Evolutionary conservation across 2,888 invertebrate genomes (phyloP).

Genomic region (Euphydryas editha): DNA sequence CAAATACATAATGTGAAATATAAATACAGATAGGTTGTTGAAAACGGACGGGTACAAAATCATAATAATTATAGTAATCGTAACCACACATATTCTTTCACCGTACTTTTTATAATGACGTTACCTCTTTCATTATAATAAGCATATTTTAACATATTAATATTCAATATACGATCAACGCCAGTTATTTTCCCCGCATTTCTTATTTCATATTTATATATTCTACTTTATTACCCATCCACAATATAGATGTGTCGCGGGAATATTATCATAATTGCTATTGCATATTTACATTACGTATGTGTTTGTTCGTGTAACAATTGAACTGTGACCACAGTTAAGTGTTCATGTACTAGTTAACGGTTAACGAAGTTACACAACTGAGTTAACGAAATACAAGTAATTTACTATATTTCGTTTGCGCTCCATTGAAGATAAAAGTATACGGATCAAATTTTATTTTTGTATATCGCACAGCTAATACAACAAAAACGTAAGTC

Average conservation of each 20-base stretch:
- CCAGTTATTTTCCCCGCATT: conserved; percentile 21
- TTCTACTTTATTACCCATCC: conserved; percentile 18
- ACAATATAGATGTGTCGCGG: conserved; percentile 14
- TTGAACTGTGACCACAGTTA: conserved; percentile 17
- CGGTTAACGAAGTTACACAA: conserved; percentile 17
- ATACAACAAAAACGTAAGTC: not conserved
- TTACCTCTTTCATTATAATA: not conserved
- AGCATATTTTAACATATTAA: not conserved
- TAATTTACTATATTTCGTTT: conserved; percentile 6
- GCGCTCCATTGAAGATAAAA: conserved; percentile 8
- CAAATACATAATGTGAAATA: too few species aligned
- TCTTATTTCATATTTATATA: conserved; percentile 16
- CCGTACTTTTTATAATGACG: not conserved
- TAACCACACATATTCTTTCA: too few species aligned
- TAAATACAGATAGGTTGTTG: too few species aligned
- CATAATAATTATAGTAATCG: too few species aligned
- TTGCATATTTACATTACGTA: conserved; percentile 23
- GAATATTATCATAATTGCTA: conserved; percentile 29
- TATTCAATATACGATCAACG: conserved; percentile 8
- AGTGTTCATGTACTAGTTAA: conserved; percentile 7
- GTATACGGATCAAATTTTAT: not conserved
- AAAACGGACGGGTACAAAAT: too few species aligned
- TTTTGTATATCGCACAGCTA: not conserved
- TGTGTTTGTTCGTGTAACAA: conserved; percentile 13
- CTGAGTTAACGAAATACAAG: conserved; percentile 8